Evolutionary conservation across 2,888 invertebrate species (phyloP), one percentile per base, ranked within the genome.

Genomic region (Suillia variegata): DNA sequence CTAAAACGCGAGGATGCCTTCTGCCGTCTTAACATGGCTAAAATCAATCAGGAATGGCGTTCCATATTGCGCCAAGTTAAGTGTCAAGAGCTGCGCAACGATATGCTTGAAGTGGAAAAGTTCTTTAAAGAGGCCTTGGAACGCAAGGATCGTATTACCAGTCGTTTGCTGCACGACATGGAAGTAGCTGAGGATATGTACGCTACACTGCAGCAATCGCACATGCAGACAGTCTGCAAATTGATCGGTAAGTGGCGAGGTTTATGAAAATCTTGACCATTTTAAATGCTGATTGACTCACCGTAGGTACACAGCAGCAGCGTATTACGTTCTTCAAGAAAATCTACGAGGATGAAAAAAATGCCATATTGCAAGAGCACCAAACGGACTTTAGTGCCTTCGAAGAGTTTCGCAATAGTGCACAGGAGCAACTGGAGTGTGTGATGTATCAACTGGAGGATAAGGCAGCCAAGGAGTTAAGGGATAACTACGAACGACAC

Each of bases 31-130:
- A 94, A 94, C 77, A 86, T 88, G 62, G 92, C 93, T 0, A 94
- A 94, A 83, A 88, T 94, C 55, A 93, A 93, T 75, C 92, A 92
- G 80, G 88, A 90, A 79, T 94, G 93, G 93, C 87, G 93, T 50
- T 89, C 87, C 62, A 87, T 91, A 61, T 81, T 94, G 56, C 85
- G 94, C 0, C 87, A 87, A 75, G 85, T 89, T 54, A 94, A 93
- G 83, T 89, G 90, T 72, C 87, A 88, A 61, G 90, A 92, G 74
- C 85, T 93, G 82, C 85, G 87, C 38, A 82, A 87, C 33, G 88
- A 91, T 66, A 86, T 92, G 47, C 84, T 85, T 81, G 89, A 89
- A 75, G 70, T 82, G 56, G 77, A 78, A 53, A 73, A 73, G 54
- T 75, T 78, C 62, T 82, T 78, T 49, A 67, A 74, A 53, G 78